Evolutionary conservation across 2,113 vertebrate genomes (phyloP), one percentile per base, ranked within the genome.

Genomic region (Takifugu bimaculatus): DNA sequence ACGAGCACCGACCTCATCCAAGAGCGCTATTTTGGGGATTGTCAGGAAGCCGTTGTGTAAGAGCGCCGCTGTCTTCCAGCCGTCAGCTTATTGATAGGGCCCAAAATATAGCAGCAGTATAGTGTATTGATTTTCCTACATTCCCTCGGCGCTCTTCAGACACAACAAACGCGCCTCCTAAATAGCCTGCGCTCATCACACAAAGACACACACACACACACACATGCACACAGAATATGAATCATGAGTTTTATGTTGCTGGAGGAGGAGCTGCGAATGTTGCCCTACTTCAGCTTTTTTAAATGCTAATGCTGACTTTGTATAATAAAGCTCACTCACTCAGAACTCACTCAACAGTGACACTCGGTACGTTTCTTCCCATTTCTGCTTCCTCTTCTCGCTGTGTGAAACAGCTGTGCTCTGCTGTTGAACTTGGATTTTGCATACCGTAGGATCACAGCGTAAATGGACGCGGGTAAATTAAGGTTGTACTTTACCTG

Each of bases 61-160:
- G 35, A 26, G 7, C 49, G 32, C 13, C 56, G 26, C 39, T n/a
- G 25, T 58, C n/a, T 10, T 53, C 50, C 58, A 59, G 4, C n/a
- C 63, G 59, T 51, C 15, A 14, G 39, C 42, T 57, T 80, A 80
- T 82, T 62, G 77, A 79, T 65, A 7, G 59, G 45, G 55, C 66
- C 76, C 67, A 65, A 81, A 79, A 79, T 82, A 73, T 75, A 62
- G 52, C 70, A 58, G 72, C 65, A 68, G 82, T 74, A 76, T 72
- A 57, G 70, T 60, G 42, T 59, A 87, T 81, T 60, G 85, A 85
- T 83, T 85, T 63, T 81, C 66, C 67, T 55, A 50, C 43, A 42
- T 57, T 76, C 56, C 65, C 52, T 44, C 48, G 57, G 26, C 68
- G 63, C 60, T 74, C 68, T 74, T 78, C 70, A 78, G 74, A 79